Base-by-base conservation (phyloP, 2,113 vertebrate genomes). In the Grantiella picta region DNA sequence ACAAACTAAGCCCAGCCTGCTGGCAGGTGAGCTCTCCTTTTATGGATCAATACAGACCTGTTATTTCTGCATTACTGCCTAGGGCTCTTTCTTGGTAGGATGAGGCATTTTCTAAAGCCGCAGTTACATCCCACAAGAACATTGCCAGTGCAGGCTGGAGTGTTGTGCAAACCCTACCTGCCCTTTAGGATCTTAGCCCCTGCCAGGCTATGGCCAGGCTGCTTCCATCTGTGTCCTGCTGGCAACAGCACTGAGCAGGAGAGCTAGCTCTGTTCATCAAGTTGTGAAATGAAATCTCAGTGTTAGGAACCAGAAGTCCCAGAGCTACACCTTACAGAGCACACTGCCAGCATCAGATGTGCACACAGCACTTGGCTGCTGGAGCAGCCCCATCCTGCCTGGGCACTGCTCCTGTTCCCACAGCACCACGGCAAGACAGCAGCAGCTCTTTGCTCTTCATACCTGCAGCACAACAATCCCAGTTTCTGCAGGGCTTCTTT, bases 351-450 rank as follows among this genome's bases (percentile, higher is more conserved):
- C 29, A 36, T 4, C 25, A 49, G 35, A 28, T 7, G 10, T 27
- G 22, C 49, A 0, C 42, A 11, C n/a, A 11, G 0, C 1, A 0
- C 52, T 36, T 18, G 5, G 60, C 64, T 73, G n/a, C 42, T 3
- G 5, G 1, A 12, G 31, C 49, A 36, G 82, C 33, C n/a, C 29
- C 49, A 5, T 11, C 70, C 87, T 68, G 31, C 57, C 72, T 5
- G 0, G 29, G 53, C 61, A 25, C 65, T 1, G 12, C 0, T 0
- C 47, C 56, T 29, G 6, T 0, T 36, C 84, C 80, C 63, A 36
- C 36, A 8, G 8, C 50, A 33, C 15, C 80, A 16, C 5, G 1
- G 9, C 11, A 5, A 8, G 33, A 10, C 10, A 31, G 38, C 31
- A 60, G 70, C 60, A 40, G 60, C 35, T 40, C 0, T 28, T 35